Evolutionary conservation across 2,797 vertebrate genomes (phyloP).

Genomic region (Picus viridis): DNA sequence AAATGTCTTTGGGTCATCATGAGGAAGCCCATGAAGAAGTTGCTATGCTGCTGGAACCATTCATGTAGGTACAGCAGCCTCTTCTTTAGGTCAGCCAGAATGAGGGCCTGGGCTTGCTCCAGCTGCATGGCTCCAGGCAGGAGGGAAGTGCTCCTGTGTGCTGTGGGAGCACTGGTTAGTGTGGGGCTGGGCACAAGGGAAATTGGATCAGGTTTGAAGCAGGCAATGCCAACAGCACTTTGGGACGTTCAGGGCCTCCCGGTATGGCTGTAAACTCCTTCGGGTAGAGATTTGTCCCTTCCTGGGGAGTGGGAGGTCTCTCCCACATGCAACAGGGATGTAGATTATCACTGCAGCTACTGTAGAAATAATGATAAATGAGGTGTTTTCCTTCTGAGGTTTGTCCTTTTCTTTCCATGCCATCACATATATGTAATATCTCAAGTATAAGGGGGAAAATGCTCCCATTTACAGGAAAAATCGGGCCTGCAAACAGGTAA

Average conservation of each 20-base stretch:
- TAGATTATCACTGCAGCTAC: background rate
- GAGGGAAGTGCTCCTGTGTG: rapidly evolving
- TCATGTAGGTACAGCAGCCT: background rate
- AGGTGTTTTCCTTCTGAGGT: background rate
- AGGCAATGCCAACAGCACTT: background rate
- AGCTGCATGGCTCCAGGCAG: background rate
- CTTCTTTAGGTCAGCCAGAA: background rate
- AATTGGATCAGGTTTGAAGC: background rate
- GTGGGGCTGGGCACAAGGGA: background rate
- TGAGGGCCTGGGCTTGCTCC: background rate
- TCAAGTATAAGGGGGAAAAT: background rate
- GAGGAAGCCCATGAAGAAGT: background rate
- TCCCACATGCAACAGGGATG: background rate
- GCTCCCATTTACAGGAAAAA: background rate
- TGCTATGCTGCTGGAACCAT: background rate
- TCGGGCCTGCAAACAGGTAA: background rate
- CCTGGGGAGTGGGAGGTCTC: background rate
- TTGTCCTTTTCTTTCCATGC: background rate
- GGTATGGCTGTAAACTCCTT: background rate
- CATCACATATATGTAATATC: background rate
- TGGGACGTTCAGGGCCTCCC: background rate
- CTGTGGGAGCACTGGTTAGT: background rate
- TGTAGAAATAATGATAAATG: background rate
- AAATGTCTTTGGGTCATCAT: background rate
- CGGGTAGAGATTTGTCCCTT: background rate